A percentile compares a stretch with the other conserved stretches of the same genome.
Evolutionary conservation across 1,140 invertebrate genomes (phyloP).

Genomic region (Agraylea sexmaculata): DNA sequence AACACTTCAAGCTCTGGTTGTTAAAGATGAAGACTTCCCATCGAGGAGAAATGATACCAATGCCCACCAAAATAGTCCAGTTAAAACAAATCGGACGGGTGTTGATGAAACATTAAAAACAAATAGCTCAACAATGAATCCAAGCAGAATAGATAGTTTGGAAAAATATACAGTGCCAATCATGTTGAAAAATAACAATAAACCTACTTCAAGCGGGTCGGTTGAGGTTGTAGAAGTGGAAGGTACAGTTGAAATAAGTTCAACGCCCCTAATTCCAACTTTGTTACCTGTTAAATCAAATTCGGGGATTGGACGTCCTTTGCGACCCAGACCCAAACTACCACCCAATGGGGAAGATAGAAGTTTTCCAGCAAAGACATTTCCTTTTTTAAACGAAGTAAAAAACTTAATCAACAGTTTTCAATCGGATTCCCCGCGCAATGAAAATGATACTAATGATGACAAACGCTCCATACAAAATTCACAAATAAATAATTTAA

Average conservation of each 20-base stretch:
- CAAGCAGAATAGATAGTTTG: too few species aligned
- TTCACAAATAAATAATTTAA: conserved; percentile 19
- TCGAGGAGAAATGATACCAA: too few species aligned
- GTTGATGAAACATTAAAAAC: too few species aligned
- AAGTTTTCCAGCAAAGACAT: conserved; percentile 24
- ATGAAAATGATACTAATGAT: too few species aligned
- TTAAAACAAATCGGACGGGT: too few species aligned
- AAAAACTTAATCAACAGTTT: conserved; percentile 26
- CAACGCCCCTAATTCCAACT: conserved; percentile 39
- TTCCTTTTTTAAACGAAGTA: conserved; percentile 21
- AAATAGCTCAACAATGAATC: too few species aligned
- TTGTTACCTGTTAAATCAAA: conserved; percentile 51
- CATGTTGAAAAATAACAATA: too few species aligned
- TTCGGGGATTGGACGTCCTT: conserved; percentile 42
- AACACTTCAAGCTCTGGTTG: conserved; percentile 39
- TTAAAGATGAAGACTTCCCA: conserved; percentile 38
- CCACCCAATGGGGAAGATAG: conserved; percentile 23
- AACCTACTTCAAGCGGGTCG: too few species aligned
- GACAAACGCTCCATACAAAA: neutral
- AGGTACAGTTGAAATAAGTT: conserved; percentile 25
- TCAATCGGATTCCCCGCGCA: conserved; percentile 9
- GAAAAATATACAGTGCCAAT: too few species aligned
- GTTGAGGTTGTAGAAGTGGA: too few species aligned
- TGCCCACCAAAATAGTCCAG: too few species aligned
- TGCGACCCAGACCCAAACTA: conserved; percentile 40